Evolutionary conservation across 2,888 invertebrate species (phyloP), one percentile per base, ranked within the genome.

Genomic region (Heterodera filipjevi): DNA sequence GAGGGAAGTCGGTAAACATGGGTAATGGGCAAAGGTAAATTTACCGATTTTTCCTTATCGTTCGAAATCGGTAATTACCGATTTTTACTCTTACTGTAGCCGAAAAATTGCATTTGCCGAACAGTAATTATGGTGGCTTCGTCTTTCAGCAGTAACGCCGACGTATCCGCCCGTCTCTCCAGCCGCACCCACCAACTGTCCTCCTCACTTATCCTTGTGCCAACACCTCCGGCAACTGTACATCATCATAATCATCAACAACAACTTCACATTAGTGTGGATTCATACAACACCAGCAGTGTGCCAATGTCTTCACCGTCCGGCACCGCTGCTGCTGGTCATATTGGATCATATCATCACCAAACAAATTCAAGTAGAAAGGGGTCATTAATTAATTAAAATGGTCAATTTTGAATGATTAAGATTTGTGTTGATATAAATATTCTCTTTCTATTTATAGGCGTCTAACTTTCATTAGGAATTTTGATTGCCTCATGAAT

Each of bases 151-250:
- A 78, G 77, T 35, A 76, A 35, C 78, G 44, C 64, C n/a, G 79
- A 76, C 39, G 53, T 66, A 19, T 78, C 79, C 30, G 78, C 79
- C 32, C 75, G 66, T 14, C 76, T 79, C 66, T 66, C 72, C 32
- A 44, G 46, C 14, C 76, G 53, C 32, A 79, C 79, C 30, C 77
- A 79, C 33, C 70, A 79, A 16, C 77, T 79, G 14, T 77, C 77
- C 27, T 79, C 79, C 1, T 79, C 79, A 30, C 59, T 79, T 8
- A 79, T 79, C 46, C 79, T 79, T 22, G 77, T 72, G 32, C 79
- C 79, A n/a, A 49, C 77, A 10, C 71, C 70, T 32, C 78, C 78
- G 12, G 19, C 46, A 32, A 59, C 59, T 44, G n/a, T 35, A 33
- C 49, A 73, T n/a, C 44, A 73, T 5, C 53, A 44, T 33, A 30